Evolutionary conservation across 2,113 vertebrate genomes (phyloP), one percentile per base, ranked within the genome.

Genomic region (Bufo bufo): DNA sequence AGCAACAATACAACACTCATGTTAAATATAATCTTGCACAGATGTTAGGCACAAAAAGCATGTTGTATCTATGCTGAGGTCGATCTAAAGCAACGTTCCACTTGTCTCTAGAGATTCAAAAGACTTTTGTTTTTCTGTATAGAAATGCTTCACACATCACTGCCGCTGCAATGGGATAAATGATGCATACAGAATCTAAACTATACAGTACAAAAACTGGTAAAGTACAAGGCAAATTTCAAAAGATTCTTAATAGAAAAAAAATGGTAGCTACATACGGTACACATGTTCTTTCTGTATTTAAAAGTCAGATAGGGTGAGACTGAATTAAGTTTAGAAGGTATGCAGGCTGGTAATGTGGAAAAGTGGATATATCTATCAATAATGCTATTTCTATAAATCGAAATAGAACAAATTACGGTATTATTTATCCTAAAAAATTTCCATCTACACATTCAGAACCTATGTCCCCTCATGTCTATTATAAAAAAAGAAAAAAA

Each of bases 91-190:
- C 43, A 63, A 77, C 78, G 63, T 81, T 87, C 52, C 14, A 14
- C 33, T 87, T 72, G 43, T 65, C 80, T 74, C 87, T 65, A 77
- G 87, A 88, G 86, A 75, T 45, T 54, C 17, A 63, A 10, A 74
- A 3, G 11, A 65, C 58, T 84, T 71, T 78, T 52, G 58, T 82
- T 56, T 81, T 82, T 65, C 86, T 75, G 86, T 82, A 82, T 58
- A 50, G 33, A 45, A 72, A 78, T 47, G 45, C 77, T 78, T 87
- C 85, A 80, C 85, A 87, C 59, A 69, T 19, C 75, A 80, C 85
- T 86, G 85, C 45, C 56, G 63, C 72, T 65, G 59, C 71, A 75
- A 43, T n/a, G 54, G 33, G 78, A 77, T 87, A 47, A 82, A 82
- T 65, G 71, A 81, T 84, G 87, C 87, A 82, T 88, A 49, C 7